Evolutionary conservation across 2,797 vertebrate genomes (phyloP).

Genomic region (Acipenser ruthenus): DNA sequence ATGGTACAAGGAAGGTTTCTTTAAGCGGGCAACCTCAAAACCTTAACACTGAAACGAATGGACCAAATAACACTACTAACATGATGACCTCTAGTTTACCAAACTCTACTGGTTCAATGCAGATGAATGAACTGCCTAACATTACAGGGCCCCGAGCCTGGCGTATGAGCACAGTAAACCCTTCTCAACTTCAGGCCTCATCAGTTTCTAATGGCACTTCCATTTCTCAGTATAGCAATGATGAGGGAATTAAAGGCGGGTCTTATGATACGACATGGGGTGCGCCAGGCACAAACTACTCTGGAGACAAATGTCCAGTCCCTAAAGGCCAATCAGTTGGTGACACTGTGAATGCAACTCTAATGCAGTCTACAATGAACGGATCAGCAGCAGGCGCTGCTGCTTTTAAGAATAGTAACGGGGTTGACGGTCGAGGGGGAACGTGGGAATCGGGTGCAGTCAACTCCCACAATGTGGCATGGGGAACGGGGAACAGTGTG

Average conservation of each 20-base stretch:
- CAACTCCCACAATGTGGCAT: slow-evolving; percentile 58
- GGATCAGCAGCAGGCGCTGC: slow-evolving; percentile 64
- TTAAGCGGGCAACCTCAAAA: slow-evolving; percentile 89
- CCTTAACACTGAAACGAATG: slow-evolving; percentile 94
- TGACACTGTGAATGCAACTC: slow-evolving; percentile 98
- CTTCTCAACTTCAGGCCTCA: slow-evolving; percentile 68
- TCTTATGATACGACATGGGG: slow-evolving; percentile 86
- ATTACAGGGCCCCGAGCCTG: slow-evolving; percentile 75
- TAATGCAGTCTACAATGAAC: slow-evolving; percentile 76
- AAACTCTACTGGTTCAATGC: slow-evolving; percentile 89
- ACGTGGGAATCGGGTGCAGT: slow-evolving; percentile 75
- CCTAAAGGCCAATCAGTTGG: slow-evolving; percentile 73
- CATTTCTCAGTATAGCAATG: slow-evolving; percentile 70
- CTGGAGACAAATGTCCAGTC: slow-evolving; percentile 82
- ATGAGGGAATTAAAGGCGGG: slow-evolving; percentile 70
- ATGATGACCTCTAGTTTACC: slow-evolving; percentile 98
- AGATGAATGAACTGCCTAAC: slow-evolving; percentile 70
- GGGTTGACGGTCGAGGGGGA: slow-evolving; percentile 66
- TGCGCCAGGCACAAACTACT: slow-evolving; percentile 65
- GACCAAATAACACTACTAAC: slow-evolving; percentile 99
- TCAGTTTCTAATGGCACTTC: slow-evolving; percentile 81
- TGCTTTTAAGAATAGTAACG: slow-evolving; percentile 80
- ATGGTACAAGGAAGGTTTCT: slow-evolving; percentile 90
- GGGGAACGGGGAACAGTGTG: slow-evolving; percentile 60
- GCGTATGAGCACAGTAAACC: slow-evolving; percentile 78